Evolutionary conservation across 2,888 invertebrate genomes (phyloP), one percentile per base, ranked within the genome.

Genomic region (Stenotaenia linearis): DNA sequence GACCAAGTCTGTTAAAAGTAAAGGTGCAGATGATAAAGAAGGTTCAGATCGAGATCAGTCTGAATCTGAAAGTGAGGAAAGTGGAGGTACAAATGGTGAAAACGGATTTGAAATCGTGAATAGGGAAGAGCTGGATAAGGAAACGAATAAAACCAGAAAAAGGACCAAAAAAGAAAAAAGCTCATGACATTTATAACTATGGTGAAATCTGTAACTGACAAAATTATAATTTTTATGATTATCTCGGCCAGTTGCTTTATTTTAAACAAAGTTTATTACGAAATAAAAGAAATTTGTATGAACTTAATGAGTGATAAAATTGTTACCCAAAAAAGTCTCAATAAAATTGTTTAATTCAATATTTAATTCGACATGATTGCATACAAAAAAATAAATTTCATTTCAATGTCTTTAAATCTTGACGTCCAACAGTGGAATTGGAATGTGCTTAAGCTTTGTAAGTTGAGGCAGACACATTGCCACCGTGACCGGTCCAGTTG

Each of bases 401-500:
- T n/a, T n/a, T n/a, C n/a, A n/a, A n/a, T n/a, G n/a, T n/a, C n/a
- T n/a, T n/a, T n/a, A n/a, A n/a, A n/a, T n/a, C n/a, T n/a, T n/a
- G n/a, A n/a, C n/a, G n/a, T n/a, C n/a, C n/a, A n/a, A n/a, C n/a
- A n/a, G n/a, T n/a, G 75, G 18, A 12, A 15, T 56, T 23, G 23
- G 18, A 9, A 56, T 18, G 10, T 21, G 56, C 0, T 78, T 90
- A 93, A 80, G 91, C 94, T 85, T 91, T 90, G 84, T 97, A 97
- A 12, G 96, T 95, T 81, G 94, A 92, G n/a, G 97, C 95, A 0
- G 97, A 95, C 4, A 97, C 95, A 84, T 95, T 94, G 81, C 97
- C 97, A 35, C 99, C 99, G 83, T 94, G 95, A 15, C 99, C 99
- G 10, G 98, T 99, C 99, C 99, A 99, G 88, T 99, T 98, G 81